Base-by-base conservation (phyloP, 2,888 invertebrate species). In the Pteria penguin region DNA sequence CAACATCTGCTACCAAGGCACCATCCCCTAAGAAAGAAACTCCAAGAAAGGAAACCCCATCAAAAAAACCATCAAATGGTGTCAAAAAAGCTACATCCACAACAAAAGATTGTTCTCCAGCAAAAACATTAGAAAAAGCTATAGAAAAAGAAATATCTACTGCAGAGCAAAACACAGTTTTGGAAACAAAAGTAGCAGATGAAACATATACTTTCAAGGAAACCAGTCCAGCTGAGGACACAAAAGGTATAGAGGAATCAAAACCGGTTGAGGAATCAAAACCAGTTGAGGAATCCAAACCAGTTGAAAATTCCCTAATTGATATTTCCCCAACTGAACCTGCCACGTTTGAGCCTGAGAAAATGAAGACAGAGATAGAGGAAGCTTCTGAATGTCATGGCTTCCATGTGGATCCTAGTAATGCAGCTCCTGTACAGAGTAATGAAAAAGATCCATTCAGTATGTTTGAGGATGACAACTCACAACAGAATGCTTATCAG, bases 321-420 rank as follows among this genome's bases (percentile, higher is more conserved):
- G 8, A 22, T 22, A 18, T 57, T 22, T 57, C 24, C 18, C n/a
- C n/a, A 24, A 33, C 36, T 11, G 18, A 31, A 27, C 14, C 45
- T 26, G 54, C 18, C 22, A 29, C 52, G 22, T 31, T 22, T 5
- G n/a, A 18, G 24, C 14, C 62, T 52, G 36, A 4, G n/a, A 52
- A 55, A 29, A n/a, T n/a, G n/a, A n/a, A n/a, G n/a, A 4, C 5
- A 11, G 60, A 60, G 32, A 32, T n/a, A 22, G 45, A 45, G 45
- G 45, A 45, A 18, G 18, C 8, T 18, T 14, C 8, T 14, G 57
- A 67, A 58, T 45, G 36, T 26, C 84, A 85, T n/a, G 86, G 83
- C 66, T 82, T 83, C 22, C 74, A 85, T 14, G 83, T 85, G 26
- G 82, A 86, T 65, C 85, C 85, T 24, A 67, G 26, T 22, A 78